Evolutionary conservation across 2,888 invertebrate genomes (phyloP).

Genomic region (Frankliniella intonsa): DNA sequence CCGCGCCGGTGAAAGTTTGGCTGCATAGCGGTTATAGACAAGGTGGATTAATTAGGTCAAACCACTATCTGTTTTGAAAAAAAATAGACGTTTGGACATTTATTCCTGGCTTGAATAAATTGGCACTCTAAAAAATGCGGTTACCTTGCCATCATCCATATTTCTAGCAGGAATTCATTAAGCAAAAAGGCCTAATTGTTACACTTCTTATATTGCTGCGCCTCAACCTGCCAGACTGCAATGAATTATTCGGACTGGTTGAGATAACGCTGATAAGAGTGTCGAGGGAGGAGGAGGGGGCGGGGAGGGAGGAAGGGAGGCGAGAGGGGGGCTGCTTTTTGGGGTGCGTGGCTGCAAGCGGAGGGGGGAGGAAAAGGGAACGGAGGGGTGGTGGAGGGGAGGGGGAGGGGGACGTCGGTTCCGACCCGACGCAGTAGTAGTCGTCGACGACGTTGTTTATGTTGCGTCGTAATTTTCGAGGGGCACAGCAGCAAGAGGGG

Average conservation of each 20-base stretch:
- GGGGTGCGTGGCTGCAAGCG: not conserved
- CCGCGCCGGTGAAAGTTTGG: not conserved
- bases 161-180: too few relatives aligned
- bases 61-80: not conserved
- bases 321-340: not conserved
- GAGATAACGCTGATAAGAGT: constrained; percentile 16
- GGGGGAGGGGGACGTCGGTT: not conserved
- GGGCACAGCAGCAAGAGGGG: not conserved
- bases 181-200: not conserved
- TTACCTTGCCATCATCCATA: too few relatives aligned
- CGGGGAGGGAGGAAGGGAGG: not conserved
- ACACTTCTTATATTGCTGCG: not conserved
- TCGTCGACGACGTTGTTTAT: not conserved
- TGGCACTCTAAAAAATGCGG: too few relatives aligned
- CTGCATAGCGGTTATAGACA: not conserved
- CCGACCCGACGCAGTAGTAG: not conserved
- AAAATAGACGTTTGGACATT: too few relatives aligned
- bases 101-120: too few relatives aligned
- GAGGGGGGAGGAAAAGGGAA: too few relatives aligned
- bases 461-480: not conserved
- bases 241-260: constrained; percentile 23
- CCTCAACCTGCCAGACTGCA: not conserved
- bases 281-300: too few relatives aligned
- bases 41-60: not conserved
- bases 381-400: not conserved